Evolutionary conservation across 2,797 vertebrate genomes (phyloP).

Genomic region (Pangasius larnaudii): DNA sequence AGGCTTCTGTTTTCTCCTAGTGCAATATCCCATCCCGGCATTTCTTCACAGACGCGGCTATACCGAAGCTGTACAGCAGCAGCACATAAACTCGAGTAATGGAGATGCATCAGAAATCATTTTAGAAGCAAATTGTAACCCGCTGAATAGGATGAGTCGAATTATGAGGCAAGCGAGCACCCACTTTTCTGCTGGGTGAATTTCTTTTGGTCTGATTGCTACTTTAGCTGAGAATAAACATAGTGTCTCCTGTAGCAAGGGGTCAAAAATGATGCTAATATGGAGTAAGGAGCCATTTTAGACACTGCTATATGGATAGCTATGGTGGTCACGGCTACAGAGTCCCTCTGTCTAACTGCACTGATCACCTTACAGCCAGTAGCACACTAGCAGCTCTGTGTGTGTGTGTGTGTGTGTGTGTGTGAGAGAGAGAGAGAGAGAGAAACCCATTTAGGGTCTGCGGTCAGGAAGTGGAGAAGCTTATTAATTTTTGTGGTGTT

Average conservation of each 20-base stretch:
- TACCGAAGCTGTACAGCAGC: too few relatives aligned
- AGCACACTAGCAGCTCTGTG: not conserved
- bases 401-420: not conserved
- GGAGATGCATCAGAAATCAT: too few relatives aligned
- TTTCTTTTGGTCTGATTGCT: not conserved
- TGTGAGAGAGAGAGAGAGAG: not conserved
- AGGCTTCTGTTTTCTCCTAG: not conserved
- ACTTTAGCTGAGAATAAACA: not conserved
- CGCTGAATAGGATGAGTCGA: not conserved
- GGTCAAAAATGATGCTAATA: not conserved
- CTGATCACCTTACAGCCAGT: not conserved
- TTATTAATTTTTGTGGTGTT: not conserved
- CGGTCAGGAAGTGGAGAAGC: conserved; percentile 13
- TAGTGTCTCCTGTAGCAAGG: not conserved
- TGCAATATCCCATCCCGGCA: not conserved
- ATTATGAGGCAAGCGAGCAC: not conserved
- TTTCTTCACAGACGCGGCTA: not conserved
- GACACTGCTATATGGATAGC: not conserved
- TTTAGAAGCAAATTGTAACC: too few relatives aligned
- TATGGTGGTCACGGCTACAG: not conserved
- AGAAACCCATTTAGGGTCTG: not conserved
- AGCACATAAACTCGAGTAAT: too few relatives aligned
- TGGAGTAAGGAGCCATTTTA: not conserved
- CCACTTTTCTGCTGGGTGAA: not conserved
- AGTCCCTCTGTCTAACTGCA: conserved; percentile 8